These are phyloP conservation scores for Diglossa cyanea DNA, from an alignment of 2,797 vertebrate genomes.

Conservation along the genomic window DNA sequence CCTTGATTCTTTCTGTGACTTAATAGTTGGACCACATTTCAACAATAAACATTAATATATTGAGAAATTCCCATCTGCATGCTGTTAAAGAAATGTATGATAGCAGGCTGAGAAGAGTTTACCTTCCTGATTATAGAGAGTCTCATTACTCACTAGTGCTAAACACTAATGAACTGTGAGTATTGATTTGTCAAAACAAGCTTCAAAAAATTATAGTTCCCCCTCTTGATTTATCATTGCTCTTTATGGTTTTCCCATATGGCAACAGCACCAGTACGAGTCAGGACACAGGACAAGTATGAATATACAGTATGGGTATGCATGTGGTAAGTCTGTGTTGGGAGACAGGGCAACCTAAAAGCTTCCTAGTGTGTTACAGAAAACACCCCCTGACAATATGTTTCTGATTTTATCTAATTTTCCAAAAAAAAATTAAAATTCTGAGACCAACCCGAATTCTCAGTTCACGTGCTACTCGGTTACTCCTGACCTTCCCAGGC, in stretches of 20 bases:
- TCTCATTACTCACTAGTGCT: background rate
- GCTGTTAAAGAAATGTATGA: background rate
- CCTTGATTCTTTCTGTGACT: background rate
- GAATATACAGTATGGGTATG: background rate
- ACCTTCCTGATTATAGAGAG: background rate
- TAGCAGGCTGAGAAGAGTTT: background rate
- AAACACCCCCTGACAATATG: background rate
- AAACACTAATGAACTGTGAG: background rate
- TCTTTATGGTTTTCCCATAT: background rate
- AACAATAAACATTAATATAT: background rate
- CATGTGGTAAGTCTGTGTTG: background rate
- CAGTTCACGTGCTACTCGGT: fast-evolving
- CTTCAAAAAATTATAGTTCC: background rate
- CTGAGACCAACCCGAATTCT: background rate
- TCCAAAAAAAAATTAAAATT: background rate
- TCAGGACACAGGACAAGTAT: background rate
- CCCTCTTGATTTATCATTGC: background rate
- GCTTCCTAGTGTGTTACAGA: background rate
- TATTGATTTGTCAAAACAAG: background rate
- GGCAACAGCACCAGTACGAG: background rate
- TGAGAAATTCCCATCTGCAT: background rate
- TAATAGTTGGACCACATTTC: background rate
- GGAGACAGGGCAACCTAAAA: background rate
- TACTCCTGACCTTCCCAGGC: background rate
- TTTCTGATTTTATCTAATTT: background rate